Evolutionary conservation across 2,113 vertebrate species (phyloP), one percentile per base, ranked within the genome.

Genomic region (Leucopternis melanops): DNA sequence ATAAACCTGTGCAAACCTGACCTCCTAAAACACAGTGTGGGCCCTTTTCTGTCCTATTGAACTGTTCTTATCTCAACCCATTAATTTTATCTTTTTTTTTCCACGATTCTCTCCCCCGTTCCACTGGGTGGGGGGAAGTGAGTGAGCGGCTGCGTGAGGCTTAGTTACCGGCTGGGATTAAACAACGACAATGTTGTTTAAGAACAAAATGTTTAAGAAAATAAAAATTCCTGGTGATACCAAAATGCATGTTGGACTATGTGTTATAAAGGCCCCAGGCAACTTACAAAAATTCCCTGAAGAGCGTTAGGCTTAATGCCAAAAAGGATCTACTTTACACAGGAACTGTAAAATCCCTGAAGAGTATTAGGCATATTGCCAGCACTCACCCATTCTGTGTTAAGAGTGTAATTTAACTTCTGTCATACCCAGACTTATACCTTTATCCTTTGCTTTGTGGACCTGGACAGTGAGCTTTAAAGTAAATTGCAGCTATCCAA

Each of bases 391-490:
- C 66, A 62, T 89, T 92, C 73, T 87, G 23, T 85, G 73, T 66
- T 78, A 80, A 67, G 73, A 93, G 32, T 86, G 31, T 94, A 70
- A 94, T 95, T 92, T 87, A 93, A 84, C 47, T 92, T 92, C n/a
- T 88, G 5, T 93, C 20, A 19, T 81, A 74, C 22, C 3, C 29
- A 23, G 11, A 34, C 21, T 40, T 81, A 62, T 11, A 74, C 54
- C 58, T 69, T 94, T 73, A 82, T 74, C 14, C n/a, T 85, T n/a
- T 73, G 11, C 36, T 65, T 86, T 54, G 36, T 83, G 55, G 47
- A 42, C 23, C 26, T 52, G 25, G 50, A 45, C 29, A 86, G 36
- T 65, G 45, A 85, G 59, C 61, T 88, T 58, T 91, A 79, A 62
- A 92, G 80, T 91, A 18, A 75, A 45, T 44, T 85, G 18, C 19